Evolutionary conservation across 2,113 vertebrate species (phyloP).

Genomic region (Pao palembangensis): DNA sequence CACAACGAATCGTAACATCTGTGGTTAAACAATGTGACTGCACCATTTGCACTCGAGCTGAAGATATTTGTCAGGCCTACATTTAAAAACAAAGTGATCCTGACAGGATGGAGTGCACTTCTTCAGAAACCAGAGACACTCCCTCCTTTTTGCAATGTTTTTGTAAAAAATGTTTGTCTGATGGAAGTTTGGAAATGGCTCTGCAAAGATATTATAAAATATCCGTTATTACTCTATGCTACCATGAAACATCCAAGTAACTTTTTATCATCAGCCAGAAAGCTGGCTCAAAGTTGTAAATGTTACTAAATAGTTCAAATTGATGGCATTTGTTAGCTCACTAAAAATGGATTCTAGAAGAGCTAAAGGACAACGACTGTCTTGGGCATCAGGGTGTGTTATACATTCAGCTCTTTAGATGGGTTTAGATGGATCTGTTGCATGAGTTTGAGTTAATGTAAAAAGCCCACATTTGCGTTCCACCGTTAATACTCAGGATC

Average conservation of each 20-base stretch:
- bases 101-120: not conserved
- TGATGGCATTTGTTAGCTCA: constrained; percentile 24
- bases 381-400: constrained; percentile 40
- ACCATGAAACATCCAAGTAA: too few relatives aligned
- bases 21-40: constrained; percentile 20
- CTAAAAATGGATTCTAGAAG: constrained; percentile 44
- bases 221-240: too few relatives aligned
- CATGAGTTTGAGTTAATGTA: constrained; percentile 50
- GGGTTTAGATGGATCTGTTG: constrained; percentile 38
- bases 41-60: too few relatives aligned
- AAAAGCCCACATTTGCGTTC: constrained; percentile 39
- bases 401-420: constrained; percentile 23
- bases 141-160: not conserved
- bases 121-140: not conserved
- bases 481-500: constrained; percentile 52
- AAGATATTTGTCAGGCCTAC: too few relatives aligned
- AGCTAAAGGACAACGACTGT: constrained; percentile 34
- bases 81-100: not conserved
- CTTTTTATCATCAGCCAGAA: too few relatives aligned
- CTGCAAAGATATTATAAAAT: too few relatives aligned
- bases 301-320: too few relatives aligned
- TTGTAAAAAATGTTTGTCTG: not conserved
- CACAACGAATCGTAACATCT: too few relatives aligned
- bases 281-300: too few relatives aligned
- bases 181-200: not conserved